A percentile compares a stretch with the other conserved stretches of the same genome.
These are phyloP conservation scores for Arrhopalites spinosus DNA, from an alignment of 2,888 invertebrate species.

Conservation along the genomic window DNA sequence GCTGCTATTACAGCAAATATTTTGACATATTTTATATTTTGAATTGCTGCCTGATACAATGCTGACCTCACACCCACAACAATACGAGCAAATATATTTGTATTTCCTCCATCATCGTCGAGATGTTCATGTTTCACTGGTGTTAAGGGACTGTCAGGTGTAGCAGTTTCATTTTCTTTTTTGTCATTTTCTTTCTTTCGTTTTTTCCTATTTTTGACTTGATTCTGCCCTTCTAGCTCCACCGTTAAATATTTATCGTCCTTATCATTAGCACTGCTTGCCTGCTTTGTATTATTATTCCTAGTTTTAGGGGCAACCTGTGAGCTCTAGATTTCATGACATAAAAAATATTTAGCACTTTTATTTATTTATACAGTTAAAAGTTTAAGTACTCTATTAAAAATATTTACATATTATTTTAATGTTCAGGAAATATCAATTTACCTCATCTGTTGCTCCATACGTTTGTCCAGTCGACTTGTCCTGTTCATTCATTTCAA, in stretches of 20 bases:
- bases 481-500: background rate
- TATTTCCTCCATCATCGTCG: background rate
- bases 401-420: background rate
- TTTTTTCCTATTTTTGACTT: too few species aligned
- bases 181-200: too few species aligned
- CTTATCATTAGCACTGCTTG: too few species aligned
- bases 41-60: background rate
- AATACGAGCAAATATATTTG: background rate
- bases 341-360: background rate
- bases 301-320: background rate
- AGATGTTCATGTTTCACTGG: background rate
- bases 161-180: too few species aligned
- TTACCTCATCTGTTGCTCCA: background rate
- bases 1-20: conserved; percentile 12
- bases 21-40: conserved; percentile 20
- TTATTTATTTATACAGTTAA: background rate
- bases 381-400: background rate
- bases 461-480: background rate
- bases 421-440: background rate
- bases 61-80: background rate
- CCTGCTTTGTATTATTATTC: too few species aligned
- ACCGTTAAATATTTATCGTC: too few species aligned
- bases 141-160: too few species aligned
- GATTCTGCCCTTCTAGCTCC: too few species aligned
- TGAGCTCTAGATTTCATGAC: too few species aligned